Conservation (phyloP, 1,140 invertebrate species). For the Bombus balteatus region DNA sequence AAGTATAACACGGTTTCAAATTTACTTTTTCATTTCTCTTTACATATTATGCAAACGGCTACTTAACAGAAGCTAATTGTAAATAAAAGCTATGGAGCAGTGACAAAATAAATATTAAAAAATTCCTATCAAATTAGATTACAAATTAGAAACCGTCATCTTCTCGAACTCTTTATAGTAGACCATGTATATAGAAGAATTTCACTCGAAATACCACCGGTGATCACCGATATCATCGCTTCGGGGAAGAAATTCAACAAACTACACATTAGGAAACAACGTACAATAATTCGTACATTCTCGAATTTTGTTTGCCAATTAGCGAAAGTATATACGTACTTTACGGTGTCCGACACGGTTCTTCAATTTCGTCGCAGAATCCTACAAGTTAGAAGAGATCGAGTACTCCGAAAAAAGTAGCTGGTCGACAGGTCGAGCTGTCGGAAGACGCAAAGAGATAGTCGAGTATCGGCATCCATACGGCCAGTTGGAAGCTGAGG, state of each 20-base stretch:
- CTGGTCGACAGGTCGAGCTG: constrained; percentile 53
- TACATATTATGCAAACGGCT: rapidly evolving
- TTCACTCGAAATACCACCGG: neutral
- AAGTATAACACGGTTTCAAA: neutral
- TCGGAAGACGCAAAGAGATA: constrained; percentile 50
- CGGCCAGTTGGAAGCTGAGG: constrained; percentile 64
- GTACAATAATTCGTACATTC: neutral
- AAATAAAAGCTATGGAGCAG: neutral
- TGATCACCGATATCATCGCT: neutral
- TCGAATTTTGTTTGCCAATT: neutral
- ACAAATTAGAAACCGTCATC: too few relatives aligned
- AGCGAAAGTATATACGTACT: neutral
- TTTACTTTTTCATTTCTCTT: neutral
- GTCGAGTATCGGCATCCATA: constrained; percentile 63
- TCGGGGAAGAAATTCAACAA: neutral
- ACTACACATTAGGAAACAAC: neutral
- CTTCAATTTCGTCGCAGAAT: neutral
- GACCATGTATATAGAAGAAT: neutral
- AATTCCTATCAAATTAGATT: neutral
- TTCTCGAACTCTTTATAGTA: neutral
- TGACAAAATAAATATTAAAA: neutral
- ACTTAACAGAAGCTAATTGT: neutral
- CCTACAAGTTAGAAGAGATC: neutral
- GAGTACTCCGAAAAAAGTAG: constrained; percentile 3
- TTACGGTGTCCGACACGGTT: neutral